These are phyloP conservation scores for Helicoverpa assulta DNA, from an alignment of 2,888 invertebrate species.

Conservation along the genomic window DNA sequence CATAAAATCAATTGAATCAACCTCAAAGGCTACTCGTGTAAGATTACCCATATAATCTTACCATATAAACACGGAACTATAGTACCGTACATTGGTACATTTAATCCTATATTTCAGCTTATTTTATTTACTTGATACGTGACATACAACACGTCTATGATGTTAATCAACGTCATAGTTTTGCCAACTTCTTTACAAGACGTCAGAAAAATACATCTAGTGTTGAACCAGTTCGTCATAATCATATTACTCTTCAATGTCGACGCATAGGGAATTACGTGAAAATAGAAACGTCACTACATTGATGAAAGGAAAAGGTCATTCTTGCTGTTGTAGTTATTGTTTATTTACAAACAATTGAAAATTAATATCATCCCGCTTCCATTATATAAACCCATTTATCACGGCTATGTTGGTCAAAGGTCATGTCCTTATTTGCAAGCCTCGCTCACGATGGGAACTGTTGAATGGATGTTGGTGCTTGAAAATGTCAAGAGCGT, in stretches of 20 bases:
- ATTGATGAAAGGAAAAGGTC: slow-evolving; percentile 9
- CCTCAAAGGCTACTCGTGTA: neutral
- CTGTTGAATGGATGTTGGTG: neutral
- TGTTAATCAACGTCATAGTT: slow-evolving; percentile 21
- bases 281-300: slow-evolving; percentile 1
- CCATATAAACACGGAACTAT: slow-evolving; percentile 21
- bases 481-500: neutral
- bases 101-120: slow-evolving; percentile 13
- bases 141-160: slow-evolving; percentile 36
- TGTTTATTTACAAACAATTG: slow-evolving; percentile 24
- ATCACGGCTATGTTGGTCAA: neutral
- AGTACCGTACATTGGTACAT: slow-evolving; percentile 18
- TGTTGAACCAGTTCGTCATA: neutral
- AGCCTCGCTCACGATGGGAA: neutral
- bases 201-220: slow-evolving; percentile 7
- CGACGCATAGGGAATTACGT: slow-evolving; percentile 26
- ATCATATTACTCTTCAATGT: neutral
- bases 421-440: slow-evolving; percentile 14
- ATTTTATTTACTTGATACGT: slow-evolving; percentile 38
- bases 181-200: slow-evolving; percentile 4
- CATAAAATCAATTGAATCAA: slow-evolving; percentile 1
- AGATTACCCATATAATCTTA: slow-evolving; percentile 27
- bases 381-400: neutral
- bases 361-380: slow-evolving; percentile 4
- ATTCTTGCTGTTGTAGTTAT: slow-evolving; percentile 1